Conservation (phyloP, 1,140 invertebrate genomes). For the Calephelis nemesis region DNA sequence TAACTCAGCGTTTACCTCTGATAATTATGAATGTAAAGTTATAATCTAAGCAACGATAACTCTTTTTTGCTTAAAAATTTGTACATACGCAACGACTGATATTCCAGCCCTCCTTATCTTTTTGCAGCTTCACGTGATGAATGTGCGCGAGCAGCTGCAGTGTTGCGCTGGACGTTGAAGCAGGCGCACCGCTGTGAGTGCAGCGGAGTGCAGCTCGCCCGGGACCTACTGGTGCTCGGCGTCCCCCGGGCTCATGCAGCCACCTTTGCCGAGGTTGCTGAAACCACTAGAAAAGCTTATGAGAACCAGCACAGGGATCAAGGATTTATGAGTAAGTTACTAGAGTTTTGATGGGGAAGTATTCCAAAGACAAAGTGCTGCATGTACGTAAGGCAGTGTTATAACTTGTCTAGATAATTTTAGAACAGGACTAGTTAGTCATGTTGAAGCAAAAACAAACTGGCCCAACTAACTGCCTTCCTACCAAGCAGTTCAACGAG, state of each 20-base stretch:
- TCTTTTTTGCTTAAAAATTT: too few relatives aligned
- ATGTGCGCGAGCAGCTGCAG: conserved; percentile 59
- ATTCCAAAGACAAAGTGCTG: too few relatives aligned
- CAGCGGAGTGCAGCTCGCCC: conserved; percentile 47
- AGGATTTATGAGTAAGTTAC: conserved; percentile 55
- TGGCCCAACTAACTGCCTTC: too few relatives aligned
- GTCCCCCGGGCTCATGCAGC: conserved; percentile 58
- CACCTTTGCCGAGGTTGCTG: conserved; percentile 53
- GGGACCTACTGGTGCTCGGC: conserved; percentile 61
- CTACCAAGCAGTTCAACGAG: too few relatives aligned
- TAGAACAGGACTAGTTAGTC: too few relatives aligned
- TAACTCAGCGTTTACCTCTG: too few relatives aligned
- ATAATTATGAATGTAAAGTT: too few relatives aligned
- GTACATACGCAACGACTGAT: too few relatives aligned
- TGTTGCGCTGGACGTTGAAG: conserved; percentile 60
- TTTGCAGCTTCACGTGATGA: conserved; percentile 58
- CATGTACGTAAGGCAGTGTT: too few relatives aligned
- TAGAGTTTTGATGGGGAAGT: neutral
- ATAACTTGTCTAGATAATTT: too few relatives aligned
- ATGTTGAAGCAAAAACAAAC: too few relatives aligned
- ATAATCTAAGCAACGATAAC: too few relatives aligned
- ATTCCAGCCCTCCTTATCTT: neutral
- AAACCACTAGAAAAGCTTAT: conserved; percentile 41
- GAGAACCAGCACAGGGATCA: conserved; percentile 36
- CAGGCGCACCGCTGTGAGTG: conserved; percentile 53